These are phyloP conservation scores for Strigops habroptila DNA, from an alignment of 2,113 vertebrate species.

Conservation along the genomic window DNA sequence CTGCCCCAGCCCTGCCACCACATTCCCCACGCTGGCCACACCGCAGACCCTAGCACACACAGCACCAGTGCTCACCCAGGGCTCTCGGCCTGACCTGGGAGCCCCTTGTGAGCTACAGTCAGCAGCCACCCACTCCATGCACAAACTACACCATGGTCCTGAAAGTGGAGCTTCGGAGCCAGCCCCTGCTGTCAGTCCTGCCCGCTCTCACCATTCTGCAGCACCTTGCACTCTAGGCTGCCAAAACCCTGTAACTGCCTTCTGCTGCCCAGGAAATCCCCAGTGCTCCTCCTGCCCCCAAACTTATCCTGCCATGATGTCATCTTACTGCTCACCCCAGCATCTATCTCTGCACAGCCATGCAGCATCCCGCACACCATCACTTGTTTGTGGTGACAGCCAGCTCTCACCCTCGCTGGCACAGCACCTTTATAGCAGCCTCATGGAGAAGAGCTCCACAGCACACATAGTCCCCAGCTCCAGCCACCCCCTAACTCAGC, in stretches of 20 bases:
- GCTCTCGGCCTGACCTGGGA: neutral
- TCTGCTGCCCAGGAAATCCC: neutral
- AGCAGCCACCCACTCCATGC: neutral
- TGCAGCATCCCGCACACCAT: neutral
- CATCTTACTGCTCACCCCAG: neutral
- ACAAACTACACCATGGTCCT: neutral
- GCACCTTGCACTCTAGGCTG: neutral
- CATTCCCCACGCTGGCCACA: accelerated
- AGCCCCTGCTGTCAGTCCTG: neutral
- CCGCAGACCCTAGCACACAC: accelerated
- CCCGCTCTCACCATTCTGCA: neutral
- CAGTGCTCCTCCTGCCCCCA: neutral
- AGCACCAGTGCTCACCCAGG: neutral
- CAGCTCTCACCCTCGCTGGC: neutral
- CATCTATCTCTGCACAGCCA: neutral
- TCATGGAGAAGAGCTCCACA: neutral
- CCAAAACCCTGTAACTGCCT: neutral
- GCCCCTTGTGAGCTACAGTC: neutral
- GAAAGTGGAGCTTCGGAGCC: neutral
- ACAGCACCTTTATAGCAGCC: neutral
- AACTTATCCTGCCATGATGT: neutral
- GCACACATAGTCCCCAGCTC: neutral
- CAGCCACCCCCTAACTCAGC: neutral
- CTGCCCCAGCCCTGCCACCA: neutral
- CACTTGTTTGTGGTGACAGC: neutral